Evolutionary conservation across 2,888 invertebrate species (phyloP).

Genomic region (Drosophila testacea): DNA sequence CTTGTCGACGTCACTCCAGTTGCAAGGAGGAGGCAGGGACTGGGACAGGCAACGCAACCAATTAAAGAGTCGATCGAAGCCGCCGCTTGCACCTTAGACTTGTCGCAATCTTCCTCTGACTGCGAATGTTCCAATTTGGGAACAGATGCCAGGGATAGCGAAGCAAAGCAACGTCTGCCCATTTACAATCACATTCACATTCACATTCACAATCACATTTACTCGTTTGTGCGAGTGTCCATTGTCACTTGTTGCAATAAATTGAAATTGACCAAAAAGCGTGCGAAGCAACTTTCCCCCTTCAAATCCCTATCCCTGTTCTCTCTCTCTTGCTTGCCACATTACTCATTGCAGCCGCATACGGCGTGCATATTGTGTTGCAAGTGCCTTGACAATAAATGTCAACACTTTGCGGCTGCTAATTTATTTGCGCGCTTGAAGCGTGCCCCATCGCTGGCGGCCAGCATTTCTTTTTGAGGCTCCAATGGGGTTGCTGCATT

Average conservation of each 20-base stretch:
- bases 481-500: not conserved
- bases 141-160: conserved; percentile 13
- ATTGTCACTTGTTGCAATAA: conserved; percentile 78
- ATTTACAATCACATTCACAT: conserved; percentile 24
- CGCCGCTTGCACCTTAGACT: conserved; percentile 17
- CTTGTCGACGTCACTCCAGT: conserved; percentile 61
- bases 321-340: conserved; percentile 11
- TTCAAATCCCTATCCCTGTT: not conserved
- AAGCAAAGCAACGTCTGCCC: conserved; percentile 30
- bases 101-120: conserved; percentile 18
- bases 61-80: conserved; percentile 56
- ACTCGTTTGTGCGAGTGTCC: conserved; percentile 57
- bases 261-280: conserved; percentile 77
- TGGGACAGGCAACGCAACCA: conserved; percentile 46
- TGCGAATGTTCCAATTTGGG: conserved; percentile 50
- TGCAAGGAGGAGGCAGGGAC: not conserved
- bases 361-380: conserved; percentile 58
- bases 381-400: conserved; percentile 77
- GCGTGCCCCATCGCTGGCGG: conserved; percentile 59
- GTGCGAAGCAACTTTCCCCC: conserved; percentile 57
- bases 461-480: conserved; percentile 21
- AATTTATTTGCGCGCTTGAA: conserved; percentile 79
- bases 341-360: conserved; percentile 48
- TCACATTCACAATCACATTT: conserved; percentile 36
- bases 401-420: conserved; percentile 80